Evolutionary conservation across 2,113 vertebrate genomes (phyloP).

Genomic region (Spermophilus dauricus): DNA sequence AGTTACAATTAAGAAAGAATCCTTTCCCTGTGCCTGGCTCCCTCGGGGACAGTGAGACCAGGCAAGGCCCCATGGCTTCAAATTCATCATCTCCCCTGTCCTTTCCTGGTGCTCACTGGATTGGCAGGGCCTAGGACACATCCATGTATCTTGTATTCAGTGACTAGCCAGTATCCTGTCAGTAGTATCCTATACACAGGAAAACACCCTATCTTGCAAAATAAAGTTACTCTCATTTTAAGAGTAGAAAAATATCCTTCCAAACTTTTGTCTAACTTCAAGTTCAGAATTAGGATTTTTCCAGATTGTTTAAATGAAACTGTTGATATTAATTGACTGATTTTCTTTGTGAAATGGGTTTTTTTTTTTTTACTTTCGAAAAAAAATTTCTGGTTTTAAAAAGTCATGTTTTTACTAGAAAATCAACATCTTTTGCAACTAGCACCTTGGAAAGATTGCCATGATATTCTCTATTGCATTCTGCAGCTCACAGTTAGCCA

Average conservation of each 20-base stretch:
- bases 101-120: background rate
- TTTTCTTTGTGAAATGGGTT: background rate
- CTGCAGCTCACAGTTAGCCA: background rate
- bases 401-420: background rate
- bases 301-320: constrained; percentile 28
- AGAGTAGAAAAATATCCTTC: constrained; percentile 20
- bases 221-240: constrained; percentile 27
- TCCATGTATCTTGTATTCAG: background rate
- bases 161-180: background rate
- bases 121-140: background rate
- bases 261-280: constrained; percentile 27
- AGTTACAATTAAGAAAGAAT: constrained; percentile 15
- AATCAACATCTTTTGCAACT: background rate
- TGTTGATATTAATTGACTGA: background rate
- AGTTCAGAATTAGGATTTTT: constrained; percentile 39
- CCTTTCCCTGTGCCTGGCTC: background rate
- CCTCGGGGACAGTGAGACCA: background rate
- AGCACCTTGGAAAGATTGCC: background rate
- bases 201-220: constrained; percentile 44
- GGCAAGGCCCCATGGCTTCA: background rate
- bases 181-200: background rate
- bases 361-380: too few species aligned
- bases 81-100: background rate
- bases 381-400: background rate
- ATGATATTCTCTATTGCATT: background rate